Evolutionary conservation across 2,888 invertebrate genomes (phyloP).

Genomic region (Synanthedon myopaeformis): DNA sequence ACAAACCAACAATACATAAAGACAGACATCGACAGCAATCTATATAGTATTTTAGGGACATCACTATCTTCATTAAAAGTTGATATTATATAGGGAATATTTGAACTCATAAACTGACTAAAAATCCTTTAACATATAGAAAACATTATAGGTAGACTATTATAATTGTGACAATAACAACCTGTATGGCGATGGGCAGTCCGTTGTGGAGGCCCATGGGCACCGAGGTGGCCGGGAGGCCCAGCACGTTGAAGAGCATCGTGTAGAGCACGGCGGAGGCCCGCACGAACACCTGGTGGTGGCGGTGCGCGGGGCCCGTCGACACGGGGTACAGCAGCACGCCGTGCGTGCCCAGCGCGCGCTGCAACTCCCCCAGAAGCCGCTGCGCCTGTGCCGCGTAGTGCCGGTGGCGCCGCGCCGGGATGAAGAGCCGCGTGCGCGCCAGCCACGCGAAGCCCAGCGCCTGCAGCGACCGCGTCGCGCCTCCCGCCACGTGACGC

Average conservation of each 20-base stretch:
- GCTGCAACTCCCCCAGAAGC: conserved; percentile 47
- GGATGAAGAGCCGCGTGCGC: conserved; percentile 46
- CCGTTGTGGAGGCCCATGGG: conserved; percentile 75
- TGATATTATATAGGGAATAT: too few relatives aligned
- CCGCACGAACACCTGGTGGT: conserved; percentile 72
- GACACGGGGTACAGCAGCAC: conserved; percentile 81
- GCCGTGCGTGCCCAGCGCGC: conserved; percentile 76
- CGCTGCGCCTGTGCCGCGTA: conserved; percentile 31
- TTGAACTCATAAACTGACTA: too few relatives aligned
- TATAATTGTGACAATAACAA: conserved; percentile 47
- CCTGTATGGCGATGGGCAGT: conserved; percentile 82
- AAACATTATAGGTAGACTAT: too few relatives aligned
- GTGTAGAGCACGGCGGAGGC: conserved; percentile 73
- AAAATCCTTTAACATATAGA: too few relatives aligned
- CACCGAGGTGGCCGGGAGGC: conserved; percentile 80
- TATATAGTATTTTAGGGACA: background rate
- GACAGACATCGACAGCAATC: too few relatives aligned
- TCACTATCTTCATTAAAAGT: too few relatives aligned
- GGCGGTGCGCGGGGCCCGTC: conserved; percentile 73
- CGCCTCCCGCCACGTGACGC: conserved; percentile 23
- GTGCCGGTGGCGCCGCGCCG: conserved; percentile 17
- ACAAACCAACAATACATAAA: conserved; percentile 1
- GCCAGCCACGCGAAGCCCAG: conserved; percentile 55
- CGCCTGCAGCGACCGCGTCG: conserved; percentile 51
- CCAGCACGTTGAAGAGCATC: conserved; percentile 77